These are phyloP conservation scores for Leptosomus discolor DNA, from an alignment of 2,113 vertebrate species.

Conservation along the genomic window DNA sequence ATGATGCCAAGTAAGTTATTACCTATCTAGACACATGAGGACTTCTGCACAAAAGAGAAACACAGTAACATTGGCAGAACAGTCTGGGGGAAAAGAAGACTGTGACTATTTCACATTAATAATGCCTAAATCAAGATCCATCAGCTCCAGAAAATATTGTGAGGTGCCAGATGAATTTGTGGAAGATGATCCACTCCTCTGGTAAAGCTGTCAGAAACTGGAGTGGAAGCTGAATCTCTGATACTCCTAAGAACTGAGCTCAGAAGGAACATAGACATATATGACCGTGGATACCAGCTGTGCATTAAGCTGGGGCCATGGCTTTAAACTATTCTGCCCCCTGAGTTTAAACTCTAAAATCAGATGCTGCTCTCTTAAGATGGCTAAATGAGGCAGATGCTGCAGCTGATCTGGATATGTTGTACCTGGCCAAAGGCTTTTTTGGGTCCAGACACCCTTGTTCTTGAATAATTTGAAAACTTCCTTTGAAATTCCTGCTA, in stretches of 20 bases:
- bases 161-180: neutral
- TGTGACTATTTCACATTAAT: neutral
- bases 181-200: neutral
- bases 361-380: neutral
- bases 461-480: neutral
- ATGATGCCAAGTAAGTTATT: neutral
- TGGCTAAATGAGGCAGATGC: neutral
- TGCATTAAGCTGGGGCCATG: neutral
- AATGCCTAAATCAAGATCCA: neutral
- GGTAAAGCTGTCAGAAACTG: neutral
- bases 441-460: rapidly evolving
- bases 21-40: neutral
- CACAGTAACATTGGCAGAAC: neutral
- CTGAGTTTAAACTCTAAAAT: neutral
- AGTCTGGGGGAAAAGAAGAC: neutral
- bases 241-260: neutral
- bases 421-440: neutral
- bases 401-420: neutral
- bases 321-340: neutral
- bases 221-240: neutral
- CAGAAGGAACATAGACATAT: rapidly evolving
- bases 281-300: neutral
- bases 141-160: neutral
- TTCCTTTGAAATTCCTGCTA: neutral
- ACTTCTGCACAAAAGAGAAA: neutral